These are phyloP conservation scores for Nephila pilipes DNA, from an alignment of 1,140 invertebrate species.

Conservation along the genomic window DNA sequence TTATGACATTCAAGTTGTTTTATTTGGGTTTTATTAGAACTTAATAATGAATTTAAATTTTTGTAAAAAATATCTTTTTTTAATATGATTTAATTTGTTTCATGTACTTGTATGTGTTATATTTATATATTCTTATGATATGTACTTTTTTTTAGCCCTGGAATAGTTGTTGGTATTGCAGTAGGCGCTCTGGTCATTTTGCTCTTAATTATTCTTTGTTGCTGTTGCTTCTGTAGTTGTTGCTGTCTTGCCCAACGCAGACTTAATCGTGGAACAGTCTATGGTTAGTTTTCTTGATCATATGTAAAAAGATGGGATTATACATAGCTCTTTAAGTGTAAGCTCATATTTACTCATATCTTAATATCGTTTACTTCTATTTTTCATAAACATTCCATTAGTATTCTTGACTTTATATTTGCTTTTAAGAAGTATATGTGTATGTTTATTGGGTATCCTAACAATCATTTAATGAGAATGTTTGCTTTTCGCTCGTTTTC, in stretches of 20 bases:
- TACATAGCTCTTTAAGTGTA: constrained; percentile 28
- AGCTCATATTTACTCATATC: constrained; percentile 34
- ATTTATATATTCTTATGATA: neutral
- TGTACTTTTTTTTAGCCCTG: constrained; percentile 22
- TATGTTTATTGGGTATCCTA: too few species aligned
- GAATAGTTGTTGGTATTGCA: constrained; percentile 52
- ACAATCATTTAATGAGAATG: too few species aligned
- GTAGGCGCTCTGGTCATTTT: constrained; percentile 51
- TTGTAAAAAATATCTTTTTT: too few species aligned
- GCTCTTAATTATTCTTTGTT: constrained; percentile 50
- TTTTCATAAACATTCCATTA: neutral
- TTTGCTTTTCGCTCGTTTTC: too few species aligned
- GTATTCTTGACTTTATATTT: too few species aligned
- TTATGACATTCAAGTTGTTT: too few species aligned
- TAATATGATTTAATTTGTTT: too few species aligned
- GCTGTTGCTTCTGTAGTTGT: constrained; percentile 75
- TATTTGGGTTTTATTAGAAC: too few species aligned
- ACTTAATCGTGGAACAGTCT: constrained; percentile 67
- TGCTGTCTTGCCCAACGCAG: constrained; percentile 70
- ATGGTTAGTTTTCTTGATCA: constrained; percentile 68
- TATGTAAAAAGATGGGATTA: constrained; percentile 17
- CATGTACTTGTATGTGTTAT: too few species aligned
- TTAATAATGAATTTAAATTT: too few species aligned
- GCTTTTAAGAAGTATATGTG: too few species aligned
- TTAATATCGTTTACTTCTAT: neutral